Base-by-base conservation (phyloP, 2,888 invertebrate genomes). In the Leucoma salicis region DNA sequence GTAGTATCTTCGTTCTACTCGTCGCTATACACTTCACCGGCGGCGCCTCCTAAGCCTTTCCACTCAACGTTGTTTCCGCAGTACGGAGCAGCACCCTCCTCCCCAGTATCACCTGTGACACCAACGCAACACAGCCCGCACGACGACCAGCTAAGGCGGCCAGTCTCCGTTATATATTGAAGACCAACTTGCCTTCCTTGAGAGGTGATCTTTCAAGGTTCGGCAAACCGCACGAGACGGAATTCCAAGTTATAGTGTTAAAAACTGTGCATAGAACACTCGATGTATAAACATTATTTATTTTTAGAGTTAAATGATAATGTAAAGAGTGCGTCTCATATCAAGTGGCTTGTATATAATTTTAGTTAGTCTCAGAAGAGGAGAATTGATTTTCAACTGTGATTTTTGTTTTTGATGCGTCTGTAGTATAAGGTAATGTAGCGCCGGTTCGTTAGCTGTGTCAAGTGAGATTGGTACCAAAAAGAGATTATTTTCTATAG, bases 121-220 rank as follows among this genome's bases (percentile, higher is more conserved):
- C 78, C 84, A 32, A 76, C 75, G 37, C 86, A 84, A 63, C 87
- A 88, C 77, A 87, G 87, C 78, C 88, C 89, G 0, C 80, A 90
- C 57, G 91, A 91, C 54, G 91, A 91, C 61, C 90, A 93, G 66
- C 89, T 94, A 3, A 80, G 94, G 68, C 91, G 94, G 82, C 93
- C 94, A 0, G 93, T 94, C 25, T 91, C 94, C 45, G 94, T 94
- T 61, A 92, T 94, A 83, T 93, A 93, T 88, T 94, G 92, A 88
- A 88, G 86, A 69, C 86, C 86, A 67, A 74, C 81, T 45, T 72
- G 78, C 78, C 82, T 87, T 68, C 81, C 86, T 79, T 85, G 77
- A 84, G 75, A 60, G 72, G 57, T 45, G 39, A 33, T 63, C 67
- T 57, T 70, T 73, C 60, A 53, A 71, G 80, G 82, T 69, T 72